A percentile compares a stretch with the other conserved stretches of the same genome.
These are phyloP conservation scores for Cygnus buccinator DNA, from an alignment of 2,113 vertebrate genomes.

Conservation along the genomic window DNA sequence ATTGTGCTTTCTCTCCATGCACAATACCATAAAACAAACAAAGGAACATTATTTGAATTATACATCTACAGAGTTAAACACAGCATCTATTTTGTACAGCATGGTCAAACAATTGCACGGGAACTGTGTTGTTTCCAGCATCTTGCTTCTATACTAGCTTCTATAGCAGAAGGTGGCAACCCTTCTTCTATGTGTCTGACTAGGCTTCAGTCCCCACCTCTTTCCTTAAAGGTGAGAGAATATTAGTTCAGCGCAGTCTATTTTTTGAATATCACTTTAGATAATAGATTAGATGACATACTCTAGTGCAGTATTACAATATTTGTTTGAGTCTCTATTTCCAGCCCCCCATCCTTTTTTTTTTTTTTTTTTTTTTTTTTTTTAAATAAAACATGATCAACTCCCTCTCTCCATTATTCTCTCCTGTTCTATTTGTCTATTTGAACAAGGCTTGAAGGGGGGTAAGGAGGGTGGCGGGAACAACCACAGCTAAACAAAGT, in stretches of 20 bases:
- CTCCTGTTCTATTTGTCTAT: neutral
- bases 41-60: neutral
- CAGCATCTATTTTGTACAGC: neutral
- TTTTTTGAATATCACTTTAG: neutral
- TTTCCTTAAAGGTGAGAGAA: neutral
- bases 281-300: neutral
- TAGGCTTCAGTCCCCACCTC: neutral
- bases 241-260: neutral
- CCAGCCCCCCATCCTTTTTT: neutral
- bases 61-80: neutral
- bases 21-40: neutral
- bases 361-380: neutral
- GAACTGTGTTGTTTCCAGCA: neutral
- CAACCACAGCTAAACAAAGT: neutral
- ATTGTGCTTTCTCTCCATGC: neutral
- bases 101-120: neutral
- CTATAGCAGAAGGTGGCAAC: rapidly evolving
- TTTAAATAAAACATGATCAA: too few relatives aligned
- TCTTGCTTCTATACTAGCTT: neutral
- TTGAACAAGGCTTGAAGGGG: neutral
- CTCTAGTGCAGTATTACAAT: neutral
- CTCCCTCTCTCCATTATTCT: neutral
- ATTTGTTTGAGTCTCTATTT: neutral
- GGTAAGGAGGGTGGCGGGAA: neutral
- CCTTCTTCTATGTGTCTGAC: neutral